Conservation (phyloP, 2,797 vertebrate genomes). For the Gymnocypris eckloni region DNA sequence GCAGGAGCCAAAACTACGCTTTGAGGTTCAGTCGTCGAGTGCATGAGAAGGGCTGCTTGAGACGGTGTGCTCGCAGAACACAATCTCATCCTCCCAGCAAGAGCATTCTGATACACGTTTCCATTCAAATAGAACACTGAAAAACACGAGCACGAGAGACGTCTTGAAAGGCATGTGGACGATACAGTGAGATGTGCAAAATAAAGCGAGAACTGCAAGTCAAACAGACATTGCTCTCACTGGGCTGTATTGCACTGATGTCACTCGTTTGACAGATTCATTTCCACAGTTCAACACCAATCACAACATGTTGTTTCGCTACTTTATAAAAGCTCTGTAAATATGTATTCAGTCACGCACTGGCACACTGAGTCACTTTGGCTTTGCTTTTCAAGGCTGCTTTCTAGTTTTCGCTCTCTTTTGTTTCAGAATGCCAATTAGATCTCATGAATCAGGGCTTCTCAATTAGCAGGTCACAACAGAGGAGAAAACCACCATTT, state of each 20-base stretch:
- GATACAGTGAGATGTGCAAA: not conserved
- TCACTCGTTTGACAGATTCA: conserved; percentile 13
- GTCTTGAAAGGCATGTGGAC: conserved; percentile 13
- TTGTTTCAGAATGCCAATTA: conserved; percentile 13
- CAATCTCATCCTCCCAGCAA: conserved; percentile 25
- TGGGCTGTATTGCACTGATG: not conserved
- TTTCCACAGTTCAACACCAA: conserved; percentile 22
- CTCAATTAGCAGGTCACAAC: not conserved
- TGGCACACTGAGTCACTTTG: conserved; percentile 4
- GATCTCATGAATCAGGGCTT: conserved; percentile 14
- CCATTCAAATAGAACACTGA: conserved; percentile 30
- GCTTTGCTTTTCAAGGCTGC: not conserved
- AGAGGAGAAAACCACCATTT: not conserved
- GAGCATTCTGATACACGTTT: conserved; percentile 30
- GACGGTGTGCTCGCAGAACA: not conserved
- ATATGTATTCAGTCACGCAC: conserved; percentile 8
- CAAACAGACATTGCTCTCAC: not conserved
- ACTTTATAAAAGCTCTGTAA: conserved; percentile 15
- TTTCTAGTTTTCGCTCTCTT: not conserved
- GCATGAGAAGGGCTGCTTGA: not conserved
- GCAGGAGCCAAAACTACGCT: conserved; percentile 10
- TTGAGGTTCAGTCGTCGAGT: conserved; percentile 17
- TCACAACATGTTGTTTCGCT: not conserved
- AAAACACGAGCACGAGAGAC: conserved; percentile 9
- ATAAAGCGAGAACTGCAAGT: not conserved